phyloP scores from a whole-genome alignment of 1,140 invertebrate species.

The Contarinia nasturtii region DNA sequence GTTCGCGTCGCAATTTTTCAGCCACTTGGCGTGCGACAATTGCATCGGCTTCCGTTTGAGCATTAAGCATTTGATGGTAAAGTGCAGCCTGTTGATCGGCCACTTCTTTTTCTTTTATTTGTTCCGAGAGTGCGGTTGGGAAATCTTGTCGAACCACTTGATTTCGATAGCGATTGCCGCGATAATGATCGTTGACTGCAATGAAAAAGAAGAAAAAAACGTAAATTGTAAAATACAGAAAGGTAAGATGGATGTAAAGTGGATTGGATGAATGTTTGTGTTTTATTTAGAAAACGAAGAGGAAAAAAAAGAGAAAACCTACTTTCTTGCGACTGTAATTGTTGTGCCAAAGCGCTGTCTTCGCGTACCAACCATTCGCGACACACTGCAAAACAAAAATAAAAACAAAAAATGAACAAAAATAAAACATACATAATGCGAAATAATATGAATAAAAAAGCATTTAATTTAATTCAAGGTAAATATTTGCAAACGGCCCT shows the following conservation, averaged over 20 bases:
- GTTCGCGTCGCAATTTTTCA: conserved; percentile 38
- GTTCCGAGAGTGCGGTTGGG: conserved; percentile 63
- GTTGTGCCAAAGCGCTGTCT: conserved; percentile 75
- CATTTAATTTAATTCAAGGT: too few species aligned
- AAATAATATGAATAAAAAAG: too few species aligned
- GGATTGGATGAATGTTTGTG: conserved; percentile 1
- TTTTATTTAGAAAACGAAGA: conserved; percentile 4
- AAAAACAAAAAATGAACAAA: too few species aligned
- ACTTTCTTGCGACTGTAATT: conserved; percentile 82
- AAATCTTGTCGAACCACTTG: conserved; percentile 75
- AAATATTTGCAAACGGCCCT: too few species aligned
- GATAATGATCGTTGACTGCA: conserved; percentile 61
- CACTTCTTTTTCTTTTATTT: conserved; percentile 50
- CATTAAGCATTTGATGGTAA: conserved; percentile 38
- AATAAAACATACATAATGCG: too few species aligned
- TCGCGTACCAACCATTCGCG: conserved; percentile 82
- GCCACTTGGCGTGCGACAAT: conserved; percentile 41
- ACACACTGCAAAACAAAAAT: conserved; percentile 41
- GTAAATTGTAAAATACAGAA: conserved; percentile 1
- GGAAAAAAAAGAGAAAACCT: conserved; percentile 17
- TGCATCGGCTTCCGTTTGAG: conserved; percentile 55
- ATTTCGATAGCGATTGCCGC: conserved; percentile 69
- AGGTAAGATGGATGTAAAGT: background rate
- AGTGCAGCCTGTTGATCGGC: conserved; percentile 34
- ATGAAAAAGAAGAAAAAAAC: conserved; percentile 3